These are phyloP conservation scores for Patagioenas fasciata DNA, from an alignment of 2,113 vertebrate species.

Conservation along the genomic window DNA sequence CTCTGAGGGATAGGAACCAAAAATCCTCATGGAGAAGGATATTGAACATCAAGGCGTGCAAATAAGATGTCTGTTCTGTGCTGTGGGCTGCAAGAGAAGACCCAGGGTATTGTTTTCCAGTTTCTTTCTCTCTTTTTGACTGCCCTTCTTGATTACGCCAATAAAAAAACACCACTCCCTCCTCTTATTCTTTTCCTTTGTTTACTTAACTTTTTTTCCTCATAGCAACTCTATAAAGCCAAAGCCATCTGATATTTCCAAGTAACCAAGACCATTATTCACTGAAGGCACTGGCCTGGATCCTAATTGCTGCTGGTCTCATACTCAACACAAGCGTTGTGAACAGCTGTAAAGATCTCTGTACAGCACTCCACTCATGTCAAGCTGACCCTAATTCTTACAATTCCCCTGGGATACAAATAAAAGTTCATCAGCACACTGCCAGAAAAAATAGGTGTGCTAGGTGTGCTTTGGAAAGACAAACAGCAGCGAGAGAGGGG, in stretches of 20 bases:
- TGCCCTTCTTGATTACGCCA: slow-evolving; percentile 41
- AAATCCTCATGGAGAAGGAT: not conserved
- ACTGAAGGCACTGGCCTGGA: slow-evolving; percentile 59
- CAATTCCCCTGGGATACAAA: not conserved
- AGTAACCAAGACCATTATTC: slow-evolving; percentile 62
- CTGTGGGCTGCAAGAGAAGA: slow-evolving; percentile 21
- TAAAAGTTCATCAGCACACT: not conserved
- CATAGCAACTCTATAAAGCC: slow-evolving; percentile 58
- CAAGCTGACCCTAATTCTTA: slow-evolving; percentile 37
- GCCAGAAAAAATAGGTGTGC: slow-evolving; percentile 32
- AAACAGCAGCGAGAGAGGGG: not conserved
- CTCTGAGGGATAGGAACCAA: not conserved
- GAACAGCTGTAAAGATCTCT: slow-evolving; percentile 54
- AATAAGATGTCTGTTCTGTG: slow-evolving; percentile 2
- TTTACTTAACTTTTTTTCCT: slow-evolving; percentile 67
- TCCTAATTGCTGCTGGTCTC: slow-evolving; percentile 56
- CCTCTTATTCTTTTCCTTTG: slow-evolving; percentile 64
- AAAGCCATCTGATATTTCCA: slow-evolving; percentile 64
- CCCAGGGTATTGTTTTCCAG: slow-evolving; percentile 20
- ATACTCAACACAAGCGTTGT: not conserved
- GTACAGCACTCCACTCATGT: slow-evolving; percentile 34
- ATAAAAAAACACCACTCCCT: slow-evolving; percentile 57
- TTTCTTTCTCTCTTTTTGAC: slow-evolving; percentile 24
- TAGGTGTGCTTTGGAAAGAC: not conserved
- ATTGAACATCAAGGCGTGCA: not conserved